These are phyloP conservation scores for Aurelia aurita complex sp. Pacific DNA, from an alignment of 30 jellyfish, hydroid and myxozoan species.

Conservation along the genomic window DNA sequence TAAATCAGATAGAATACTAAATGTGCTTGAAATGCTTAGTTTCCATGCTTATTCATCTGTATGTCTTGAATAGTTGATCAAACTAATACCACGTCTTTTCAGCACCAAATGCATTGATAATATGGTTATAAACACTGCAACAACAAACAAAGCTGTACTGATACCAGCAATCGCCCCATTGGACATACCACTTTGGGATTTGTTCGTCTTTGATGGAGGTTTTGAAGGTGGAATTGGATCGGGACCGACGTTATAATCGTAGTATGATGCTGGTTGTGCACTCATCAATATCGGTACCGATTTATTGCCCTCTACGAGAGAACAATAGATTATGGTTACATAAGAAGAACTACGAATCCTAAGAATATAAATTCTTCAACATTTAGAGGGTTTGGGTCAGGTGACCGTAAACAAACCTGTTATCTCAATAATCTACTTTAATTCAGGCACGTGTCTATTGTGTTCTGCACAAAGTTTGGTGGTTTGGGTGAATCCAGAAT, in stretches of 20 bases:
- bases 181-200: conserved; percentile 23
- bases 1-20: too few relatives aligned
- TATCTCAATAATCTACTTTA: too few relatives aligned
- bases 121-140: conserved; percentile 30
- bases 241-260: conserved; percentile 48
- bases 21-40: too few relatives aligned
- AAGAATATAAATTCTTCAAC: too few relatives aligned
- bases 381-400: too few relatives aligned
- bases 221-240: conserved; percentile 20
- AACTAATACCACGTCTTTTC: conserved; percentile 48
- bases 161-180: conserved; percentile 49
- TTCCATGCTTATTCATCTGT: conserved; percentile 18
- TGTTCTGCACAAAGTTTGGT: too few relatives aligned
- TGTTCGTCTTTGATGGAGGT: background rate
- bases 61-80: conserved; percentile 34
- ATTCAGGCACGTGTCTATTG: too few relatives aligned
- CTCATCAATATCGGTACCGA: background rate
- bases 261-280: conserved; percentile 37
- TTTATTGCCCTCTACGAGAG: background rate
- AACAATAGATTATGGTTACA: background rate
- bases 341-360: too few relatives aligned
- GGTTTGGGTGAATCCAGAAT: too few relatives aligned
- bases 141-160: background rate
- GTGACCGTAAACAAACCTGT: too few relatives aligned
- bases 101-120: conserved; percentile 27